Percentiles rank a stretch among this genome's conserved stretches.
These are phyloP conservation scores for Nebria brevicollis DNA, from an alignment of 2,888 invertebrate species.

Conservation along the genomic window DNA sequence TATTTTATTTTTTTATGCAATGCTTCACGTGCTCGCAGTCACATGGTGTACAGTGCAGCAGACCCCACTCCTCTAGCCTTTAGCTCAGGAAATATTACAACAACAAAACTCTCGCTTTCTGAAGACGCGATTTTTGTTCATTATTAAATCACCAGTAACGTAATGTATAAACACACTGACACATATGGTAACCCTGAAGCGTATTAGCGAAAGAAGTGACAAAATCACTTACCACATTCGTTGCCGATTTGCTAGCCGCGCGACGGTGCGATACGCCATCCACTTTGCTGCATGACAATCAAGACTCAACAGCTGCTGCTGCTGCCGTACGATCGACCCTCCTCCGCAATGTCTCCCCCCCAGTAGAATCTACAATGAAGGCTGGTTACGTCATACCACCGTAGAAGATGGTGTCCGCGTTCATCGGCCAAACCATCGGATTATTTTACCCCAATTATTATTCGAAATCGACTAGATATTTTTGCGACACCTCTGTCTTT, in stretches of 20 bases:
- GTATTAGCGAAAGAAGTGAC: neutral
- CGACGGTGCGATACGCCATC: neutral
- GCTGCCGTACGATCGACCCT: neutral
- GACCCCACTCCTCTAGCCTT: neutral
- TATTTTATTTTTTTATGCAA: neutral
- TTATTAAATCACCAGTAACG: neutral
- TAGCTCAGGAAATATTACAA: neutral
- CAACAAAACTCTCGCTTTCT: constrained; percentile 1
- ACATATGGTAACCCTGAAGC: neutral
- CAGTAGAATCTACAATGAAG: neutral
- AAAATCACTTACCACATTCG: neutral
- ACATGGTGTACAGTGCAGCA: neutral
- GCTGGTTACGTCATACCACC: neutral
- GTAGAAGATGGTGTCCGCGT: neutral
- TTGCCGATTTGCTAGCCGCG: neutral
- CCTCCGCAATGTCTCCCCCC: neutral
- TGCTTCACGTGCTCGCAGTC: neutral
- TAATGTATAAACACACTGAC: neutral
- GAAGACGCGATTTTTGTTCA: neutral
- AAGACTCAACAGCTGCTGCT: neutral
- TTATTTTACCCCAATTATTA: neutral
- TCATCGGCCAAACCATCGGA: neutral
- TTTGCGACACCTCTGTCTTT: neutral
- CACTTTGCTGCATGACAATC: neutral
- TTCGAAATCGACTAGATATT: no score